Conservation (phyloP, 92 coral and sea anemone genomes). For the Siderastrea radians region DNA sequence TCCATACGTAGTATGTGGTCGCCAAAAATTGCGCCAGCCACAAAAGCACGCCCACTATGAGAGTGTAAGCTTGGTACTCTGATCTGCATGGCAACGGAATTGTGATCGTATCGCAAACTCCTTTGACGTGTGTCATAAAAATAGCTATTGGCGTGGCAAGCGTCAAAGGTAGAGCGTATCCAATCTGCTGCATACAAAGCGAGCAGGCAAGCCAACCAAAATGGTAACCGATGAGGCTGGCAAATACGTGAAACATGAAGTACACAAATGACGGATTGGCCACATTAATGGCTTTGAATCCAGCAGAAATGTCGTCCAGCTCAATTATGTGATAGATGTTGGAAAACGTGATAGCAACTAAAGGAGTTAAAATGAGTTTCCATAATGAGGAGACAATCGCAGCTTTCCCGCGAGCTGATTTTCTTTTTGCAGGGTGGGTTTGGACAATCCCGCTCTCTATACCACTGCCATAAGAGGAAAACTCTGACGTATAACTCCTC, state of each 20-base stretch:
- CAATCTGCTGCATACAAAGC: conserved; percentile 69
- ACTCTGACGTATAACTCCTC: neutral
- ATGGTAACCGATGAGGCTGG: conserved; percentile 60
- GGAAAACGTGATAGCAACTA: conserved; percentile 15
- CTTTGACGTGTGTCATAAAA: conserved; percentile 34
- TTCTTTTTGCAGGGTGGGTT: neutral
- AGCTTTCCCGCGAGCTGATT: conserved; percentile 28
- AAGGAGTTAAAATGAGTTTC: conserved; percentile 33
- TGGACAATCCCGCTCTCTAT: neutral
- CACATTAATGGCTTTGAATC: conserved; percentile 60
- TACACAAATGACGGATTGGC: conserved; percentile 56
- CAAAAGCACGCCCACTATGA: conserved; percentile 47
- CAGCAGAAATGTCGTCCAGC: conserved; percentile 18
- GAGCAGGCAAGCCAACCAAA: conserved; percentile 74
- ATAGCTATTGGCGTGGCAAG: conserved; percentile 61
- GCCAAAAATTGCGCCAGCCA: conserved; percentile 57
- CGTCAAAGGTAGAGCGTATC: conserved; percentile 67
- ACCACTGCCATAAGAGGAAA: too few species aligned
- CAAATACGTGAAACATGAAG: conserved; percentile 51
- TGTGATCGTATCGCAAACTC: conserved; percentile 41
- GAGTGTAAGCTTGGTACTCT: conserved; percentile 17
- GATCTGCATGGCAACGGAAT: conserved; percentile 43
- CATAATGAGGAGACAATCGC: conserved; percentile 26
- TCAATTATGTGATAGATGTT: conserved; percentile 7
- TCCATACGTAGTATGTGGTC: conserved; percentile 63